Evolutionary conservation across 2,113 vertebrate genomes (phyloP).

Genomic region (Chionodraco myersi): DNA sequence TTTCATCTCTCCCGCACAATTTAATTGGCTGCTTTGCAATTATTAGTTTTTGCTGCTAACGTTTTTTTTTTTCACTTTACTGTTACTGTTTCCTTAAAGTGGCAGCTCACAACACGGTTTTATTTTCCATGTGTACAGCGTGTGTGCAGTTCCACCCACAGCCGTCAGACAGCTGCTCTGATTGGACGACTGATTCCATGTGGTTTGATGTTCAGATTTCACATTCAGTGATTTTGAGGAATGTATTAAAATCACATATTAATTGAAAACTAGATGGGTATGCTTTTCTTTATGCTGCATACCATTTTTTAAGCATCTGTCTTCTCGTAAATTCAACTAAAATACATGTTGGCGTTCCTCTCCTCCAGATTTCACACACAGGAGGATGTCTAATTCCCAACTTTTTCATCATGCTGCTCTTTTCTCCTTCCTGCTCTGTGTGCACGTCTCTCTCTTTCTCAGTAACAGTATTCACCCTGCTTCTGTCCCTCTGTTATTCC

Average conservation of each 20-base stretch:
- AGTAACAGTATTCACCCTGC: conserved; percentile 33
- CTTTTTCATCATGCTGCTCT: conserved; percentile 46
- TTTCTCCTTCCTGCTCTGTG: conserved; percentile 42
- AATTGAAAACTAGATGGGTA: neutral
- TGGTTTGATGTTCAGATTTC: conserved; percentile 68
- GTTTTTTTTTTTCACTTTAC: conserved; percentile 94
- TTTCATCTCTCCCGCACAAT: conserved; percentile 99
- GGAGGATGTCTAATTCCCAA: conserved; percentile 30
- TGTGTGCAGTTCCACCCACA: conserved; percentile 39
- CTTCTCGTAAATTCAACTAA: conserved; percentile 34
- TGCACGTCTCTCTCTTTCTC: conserved; percentile 41
- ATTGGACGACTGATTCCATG: conserved; percentile 67
- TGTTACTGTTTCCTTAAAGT: conserved; percentile 99
- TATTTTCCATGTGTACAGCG: conserved; percentile 47
- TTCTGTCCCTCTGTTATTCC: conserved; percentile 31
- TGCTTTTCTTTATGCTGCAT: neutral
- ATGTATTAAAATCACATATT: neutral
- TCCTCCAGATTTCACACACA: conserved; percentile 52
- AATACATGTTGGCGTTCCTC: conserved; percentile 31
- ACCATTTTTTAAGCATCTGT: neutral
- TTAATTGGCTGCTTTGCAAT: conserved; percentile 99
- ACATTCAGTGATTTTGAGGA: conserved; percentile 33
- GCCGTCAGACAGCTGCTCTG: conserved; percentile 40
- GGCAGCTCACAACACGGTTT: conserved; percentile 84
- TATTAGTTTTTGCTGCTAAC: conserved; percentile 99